Percentiles rank a stretch among this genome's conserved stretches.
phyloP scores from a whole-genome alignment of 2,888 invertebrate species.

The Fragum sueziense region DNA sequence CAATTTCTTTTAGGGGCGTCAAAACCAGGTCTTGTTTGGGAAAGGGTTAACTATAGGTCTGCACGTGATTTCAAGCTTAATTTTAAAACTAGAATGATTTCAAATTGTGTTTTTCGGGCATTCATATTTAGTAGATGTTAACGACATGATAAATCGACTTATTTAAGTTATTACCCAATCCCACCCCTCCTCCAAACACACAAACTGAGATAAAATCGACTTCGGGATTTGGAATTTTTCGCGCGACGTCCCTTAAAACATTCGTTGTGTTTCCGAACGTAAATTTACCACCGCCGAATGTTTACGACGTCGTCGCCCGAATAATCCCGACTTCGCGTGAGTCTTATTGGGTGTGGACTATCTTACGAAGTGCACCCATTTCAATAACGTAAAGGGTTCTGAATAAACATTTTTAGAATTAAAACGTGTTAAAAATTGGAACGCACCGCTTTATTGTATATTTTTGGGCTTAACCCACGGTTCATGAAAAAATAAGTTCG shows the following conservation, averaged over 20 bases:
- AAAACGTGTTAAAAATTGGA: conserved; percentile 15
- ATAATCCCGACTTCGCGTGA: no score
- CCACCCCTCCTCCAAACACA: neutral
- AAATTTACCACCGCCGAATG: no score
- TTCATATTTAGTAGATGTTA: no score
- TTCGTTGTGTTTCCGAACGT: neutral
- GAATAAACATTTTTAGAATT: conserved; percentile 8
- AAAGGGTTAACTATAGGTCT: no score
- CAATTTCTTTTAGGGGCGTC: no score
- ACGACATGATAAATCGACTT: neutral
- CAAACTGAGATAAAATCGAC: neutral
- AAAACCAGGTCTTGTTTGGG: no score
- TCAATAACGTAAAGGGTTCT: neutral
- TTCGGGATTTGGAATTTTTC: neutral
- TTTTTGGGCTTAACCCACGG: conserved; percentile 10
- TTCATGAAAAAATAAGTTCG: neutral
- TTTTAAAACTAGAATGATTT: no score
- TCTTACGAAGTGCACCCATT: neutral
- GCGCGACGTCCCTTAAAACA: neutral
- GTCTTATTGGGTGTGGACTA: no score
- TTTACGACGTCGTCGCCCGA: no score
- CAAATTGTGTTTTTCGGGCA: no score
- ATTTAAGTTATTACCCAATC: neutral
- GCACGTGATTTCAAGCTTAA: no score
- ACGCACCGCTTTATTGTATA: conserved; percentile 1